These are phyloP conservation scores for Sturnus vulgaris DNA, from an alignment of 2,113 vertebrate genomes.

Conservation along the genomic window DNA sequence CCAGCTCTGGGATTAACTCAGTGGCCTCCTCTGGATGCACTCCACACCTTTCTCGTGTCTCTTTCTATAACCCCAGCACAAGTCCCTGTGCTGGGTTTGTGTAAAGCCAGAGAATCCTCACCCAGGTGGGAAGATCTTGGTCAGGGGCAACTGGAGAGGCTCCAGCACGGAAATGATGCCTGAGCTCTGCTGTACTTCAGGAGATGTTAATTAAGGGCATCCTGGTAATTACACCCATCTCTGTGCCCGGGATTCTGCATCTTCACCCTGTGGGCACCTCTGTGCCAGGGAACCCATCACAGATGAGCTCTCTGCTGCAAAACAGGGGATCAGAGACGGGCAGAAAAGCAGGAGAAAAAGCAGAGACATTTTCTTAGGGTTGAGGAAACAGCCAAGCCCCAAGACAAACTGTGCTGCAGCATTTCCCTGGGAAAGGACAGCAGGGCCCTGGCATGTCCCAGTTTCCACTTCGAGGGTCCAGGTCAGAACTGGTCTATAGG, in stretches of 20 bases:
- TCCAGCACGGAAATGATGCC: background rate
- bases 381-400: background rate
- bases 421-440: background rate
- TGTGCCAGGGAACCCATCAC: background rate
- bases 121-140: background rate
- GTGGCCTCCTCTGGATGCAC: background rate
- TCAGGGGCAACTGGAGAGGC: background rate
- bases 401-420: background rate
- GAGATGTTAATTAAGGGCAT: background rate
- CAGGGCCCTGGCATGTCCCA: accelerated
- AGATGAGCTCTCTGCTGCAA: background rate
- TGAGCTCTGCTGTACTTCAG: background rate
- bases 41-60: background rate
- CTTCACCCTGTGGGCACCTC: background rate
- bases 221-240: background rate
- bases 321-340: background rate
- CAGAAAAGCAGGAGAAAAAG: background rate
- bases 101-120: background rate
- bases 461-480: background rate
- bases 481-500: background rate
- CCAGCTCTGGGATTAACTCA: background rate
- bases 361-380: background rate
- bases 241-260: background rate
- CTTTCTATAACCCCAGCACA: background rate
- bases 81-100: background rate